Conservation (phyloP, 2,113 vertebrate genomes). For the Dunckerocampus dactyliophorus region DNA sequence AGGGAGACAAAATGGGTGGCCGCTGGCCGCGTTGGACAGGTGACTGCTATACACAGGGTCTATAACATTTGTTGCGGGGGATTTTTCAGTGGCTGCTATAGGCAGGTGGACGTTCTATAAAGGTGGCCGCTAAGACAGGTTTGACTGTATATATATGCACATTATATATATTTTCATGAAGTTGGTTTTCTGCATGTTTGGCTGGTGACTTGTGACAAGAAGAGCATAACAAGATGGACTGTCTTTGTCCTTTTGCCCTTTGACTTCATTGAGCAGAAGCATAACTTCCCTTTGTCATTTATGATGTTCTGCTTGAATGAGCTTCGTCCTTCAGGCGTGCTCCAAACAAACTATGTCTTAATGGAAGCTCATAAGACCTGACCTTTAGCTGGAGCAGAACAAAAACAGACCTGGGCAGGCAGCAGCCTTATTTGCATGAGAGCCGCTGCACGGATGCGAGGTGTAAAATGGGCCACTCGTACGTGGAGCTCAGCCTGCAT, state of each 20-base stretch:
- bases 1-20: too few species aligned
- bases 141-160: too few species aligned
- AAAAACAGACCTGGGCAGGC: constrained; percentile 31
- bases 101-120: too few species aligned
- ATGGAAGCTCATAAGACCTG: constrained; percentile 54
- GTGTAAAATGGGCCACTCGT: constrained; percentile 15
- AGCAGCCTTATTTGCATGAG: constrained; percentile 44
- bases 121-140: too few species aligned
- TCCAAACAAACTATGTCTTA: constrained; percentile 63
- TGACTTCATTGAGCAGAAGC: constrained; percentile 67
- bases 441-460: constrained; percentile 31
- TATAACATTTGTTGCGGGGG: too few species aligned
- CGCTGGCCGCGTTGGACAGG: too few species aligned
- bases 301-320: constrained; percentile 55
- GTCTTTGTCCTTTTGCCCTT: constrained; percentile 57
- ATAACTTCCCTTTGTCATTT: constrained; percentile 63
- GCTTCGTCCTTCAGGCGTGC: constrained; percentile 56
- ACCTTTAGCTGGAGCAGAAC: constrained; percentile 60
- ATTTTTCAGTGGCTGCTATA: too few species aligned
- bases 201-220: constrained; percentile 21
- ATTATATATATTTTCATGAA: too few species aligned
- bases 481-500: not conserved
- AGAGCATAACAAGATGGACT: constrained; percentile 29
- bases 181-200: not conserved
- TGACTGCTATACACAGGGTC: too few species aligned